These are phyloP conservation scores for Pangasius mekongensis DNA, from an alignment of 2,797 vertebrate genomes.

Conservation along the genomic window DNA sequence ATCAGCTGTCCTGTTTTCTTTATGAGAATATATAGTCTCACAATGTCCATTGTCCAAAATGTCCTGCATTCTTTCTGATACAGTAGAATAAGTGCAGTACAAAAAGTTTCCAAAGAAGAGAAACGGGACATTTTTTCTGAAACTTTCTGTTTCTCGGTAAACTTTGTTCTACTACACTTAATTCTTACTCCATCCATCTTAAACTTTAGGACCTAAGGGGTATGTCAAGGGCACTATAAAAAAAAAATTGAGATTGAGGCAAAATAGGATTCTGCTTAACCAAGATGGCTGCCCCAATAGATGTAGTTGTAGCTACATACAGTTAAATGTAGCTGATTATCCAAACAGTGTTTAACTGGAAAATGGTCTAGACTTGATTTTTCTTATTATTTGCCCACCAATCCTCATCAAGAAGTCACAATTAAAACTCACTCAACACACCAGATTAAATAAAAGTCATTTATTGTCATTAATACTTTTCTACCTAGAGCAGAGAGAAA, in stretches of 20 bases:
- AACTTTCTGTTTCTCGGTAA: background rate
- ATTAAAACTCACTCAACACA: conserved; percentile 33
- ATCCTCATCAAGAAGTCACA: background rate
- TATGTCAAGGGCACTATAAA: background rate
- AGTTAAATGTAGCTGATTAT: background rate
- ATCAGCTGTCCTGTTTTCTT: background rate
- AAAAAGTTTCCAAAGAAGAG: background rate
- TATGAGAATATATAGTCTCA: background rate
- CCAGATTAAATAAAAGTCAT: conserved; percentile 80
- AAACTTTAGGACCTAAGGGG: background rate
- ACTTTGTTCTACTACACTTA: background rate
- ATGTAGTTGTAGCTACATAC: too few relatives aligned
- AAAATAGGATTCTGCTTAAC: background rate
- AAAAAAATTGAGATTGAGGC: background rate
- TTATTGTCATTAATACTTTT: conserved; percentile 84
- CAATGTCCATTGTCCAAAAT: background rate
- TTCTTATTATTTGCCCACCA: background rate
- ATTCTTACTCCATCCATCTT: background rate
- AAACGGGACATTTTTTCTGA: background rate
- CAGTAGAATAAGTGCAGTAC: background rate
- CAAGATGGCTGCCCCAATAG: background rate
- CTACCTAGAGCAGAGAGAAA: conserved; percentile 73
- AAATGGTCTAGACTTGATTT: background rate
- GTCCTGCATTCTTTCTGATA: background rate
- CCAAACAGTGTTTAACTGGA: background rate